Percentiles rank a stretch among this genome's conserved stretches.
These are phyloP conservation scores for Corydoras sp. DNA, from an alignment of 2,113 vertebrate species.

Conservation along the genomic window DNA sequence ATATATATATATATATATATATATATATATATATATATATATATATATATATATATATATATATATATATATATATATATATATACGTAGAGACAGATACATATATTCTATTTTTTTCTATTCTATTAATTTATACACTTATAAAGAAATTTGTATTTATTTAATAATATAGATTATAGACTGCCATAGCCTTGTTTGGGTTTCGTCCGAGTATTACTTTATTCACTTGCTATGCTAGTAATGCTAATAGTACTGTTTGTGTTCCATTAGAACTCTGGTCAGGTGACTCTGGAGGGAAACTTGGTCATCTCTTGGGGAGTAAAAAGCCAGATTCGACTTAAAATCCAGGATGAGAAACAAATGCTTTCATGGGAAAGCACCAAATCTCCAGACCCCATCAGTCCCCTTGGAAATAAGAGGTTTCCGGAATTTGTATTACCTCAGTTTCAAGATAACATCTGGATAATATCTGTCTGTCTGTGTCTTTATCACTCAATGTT, in stretches of 20 bases:
- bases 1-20: too few relatives aligned
- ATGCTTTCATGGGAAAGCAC: constrained; percentile 45
- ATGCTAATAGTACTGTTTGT: not conserved
- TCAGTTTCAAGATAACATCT: not conserved
- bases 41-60: too few relatives aligned
- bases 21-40: too few relatives aligned
- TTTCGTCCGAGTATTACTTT: not conserved
- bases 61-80: too few relatives aligned
- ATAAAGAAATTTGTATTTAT: too few relatives aligned
- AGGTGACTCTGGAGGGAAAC: constrained; percentile 76
- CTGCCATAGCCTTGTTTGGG: too few relatives aligned
- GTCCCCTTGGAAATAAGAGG: constrained; percentile 70
- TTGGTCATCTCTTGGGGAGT: constrained; percentile 87
- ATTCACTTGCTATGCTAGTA: not conserved
- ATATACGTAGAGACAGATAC: too few relatives aligned
- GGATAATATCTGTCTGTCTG: not conserved
- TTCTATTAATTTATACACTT: too few relatives aligned
- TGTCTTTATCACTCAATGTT: too few relatives aligned
- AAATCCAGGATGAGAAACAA: constrained; percentile 87
- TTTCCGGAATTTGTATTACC: constrained; percentile 33
- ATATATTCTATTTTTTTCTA: too few relatives aligned
- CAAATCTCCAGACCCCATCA: constrained; percentile 52
- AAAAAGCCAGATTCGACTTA: constrained; percentile 75
- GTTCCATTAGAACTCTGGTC: constrained; percentile 47
- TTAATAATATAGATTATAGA: too few relatives aligned